phyloP scores from a whole-genome alignment of 2,888 invertebrate species.

The Luffia ferchaultella region DNA sequence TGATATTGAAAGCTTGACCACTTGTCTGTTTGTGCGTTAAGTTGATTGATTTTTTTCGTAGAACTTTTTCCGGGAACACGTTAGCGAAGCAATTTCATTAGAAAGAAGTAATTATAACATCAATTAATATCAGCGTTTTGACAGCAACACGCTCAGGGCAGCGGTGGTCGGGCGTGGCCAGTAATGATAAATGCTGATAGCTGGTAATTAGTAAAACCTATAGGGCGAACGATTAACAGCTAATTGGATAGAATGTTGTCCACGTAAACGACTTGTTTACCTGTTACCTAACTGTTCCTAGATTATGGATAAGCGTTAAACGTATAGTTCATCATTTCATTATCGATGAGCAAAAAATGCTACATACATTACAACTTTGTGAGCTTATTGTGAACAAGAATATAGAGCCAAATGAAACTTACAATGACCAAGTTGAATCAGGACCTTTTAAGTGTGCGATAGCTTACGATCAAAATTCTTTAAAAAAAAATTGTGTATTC shows the following conservation, averaged over 20 bases:
- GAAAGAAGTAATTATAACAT: slow-evolving; percentile 36
- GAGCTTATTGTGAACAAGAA: neutral
- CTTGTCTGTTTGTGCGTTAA: neutral
- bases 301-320: slow-evolving; percentile 1
- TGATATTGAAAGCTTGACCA: too few relatives aligned
- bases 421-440: too few relatives aligned
- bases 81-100: slow-evolving; percentile 35
- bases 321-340: too few relatives aligned
- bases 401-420: neutral
- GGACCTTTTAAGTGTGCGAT: too few relatives aligned
- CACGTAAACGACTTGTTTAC: neutral
- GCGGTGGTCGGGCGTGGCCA: slow-evolving; percentile 3
- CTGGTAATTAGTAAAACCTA: slow-evolving; percentile 8
- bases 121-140: slow-evolving; percentile 40
- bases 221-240: slow-evolving; percentile 3
- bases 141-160: slow-evolving; percentile 34
- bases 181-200: slow-evolving; percentile 10
- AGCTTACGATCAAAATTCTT: too few relatives aligned
- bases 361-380: too few relatives aligned
- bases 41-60: neutral
- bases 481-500: too few relatives aligned
- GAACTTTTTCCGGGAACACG: too few relatives aligned
- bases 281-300: neutral
- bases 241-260: slow-evolving; percentile 6
- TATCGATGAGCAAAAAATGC: too few relatives aligned